These are phyloP conservation scores for Reinhardtius hippoglossoides DNA, from an alignment of 2,113 vertebrate species.

Conservation along the genomic window DNA sequence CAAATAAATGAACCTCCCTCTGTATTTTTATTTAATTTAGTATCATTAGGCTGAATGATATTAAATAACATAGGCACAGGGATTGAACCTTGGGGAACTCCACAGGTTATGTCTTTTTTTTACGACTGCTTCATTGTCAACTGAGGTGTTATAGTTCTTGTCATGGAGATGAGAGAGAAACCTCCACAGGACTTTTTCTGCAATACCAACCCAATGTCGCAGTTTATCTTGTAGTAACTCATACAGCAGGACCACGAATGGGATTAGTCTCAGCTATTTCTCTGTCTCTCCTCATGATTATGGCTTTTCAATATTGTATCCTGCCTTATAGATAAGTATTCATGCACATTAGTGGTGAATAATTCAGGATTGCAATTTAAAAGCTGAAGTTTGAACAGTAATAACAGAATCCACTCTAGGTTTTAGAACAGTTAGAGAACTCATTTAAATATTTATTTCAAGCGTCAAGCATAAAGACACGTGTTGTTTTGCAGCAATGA, in stretches of 20 bases:
- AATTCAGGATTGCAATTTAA: conserved; percentile 9
- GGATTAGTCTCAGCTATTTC: too few species aligned
- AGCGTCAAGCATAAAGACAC: not conserved
- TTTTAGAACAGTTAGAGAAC: not conserved
- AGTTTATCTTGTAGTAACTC: too few species aligned
- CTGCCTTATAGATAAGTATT: not conserved
- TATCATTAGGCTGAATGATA: not conserved
- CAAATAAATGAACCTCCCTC: not conserved
- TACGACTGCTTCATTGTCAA: too few species aligned
- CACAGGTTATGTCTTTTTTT: too few species aligned
- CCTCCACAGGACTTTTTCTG: too few species aligned
- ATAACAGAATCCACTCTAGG: not conserved
- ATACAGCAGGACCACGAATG: too few species aligned
- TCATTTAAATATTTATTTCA: conserved; percentile 10
- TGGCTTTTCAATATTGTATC: too few species aligned
- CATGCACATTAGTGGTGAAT: not conserved
- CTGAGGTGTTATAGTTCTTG: too few species aligned
- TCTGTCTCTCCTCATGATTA: too few species aligned
- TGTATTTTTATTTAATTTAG: not conserved
- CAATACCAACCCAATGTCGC: too few species aligned
- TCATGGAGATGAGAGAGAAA: too few species aligned
- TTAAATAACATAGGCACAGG: not conserved
- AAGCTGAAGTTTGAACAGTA: not conserved
- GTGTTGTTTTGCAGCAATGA: not conserved
- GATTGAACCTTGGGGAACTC: not conserved